Percentiles rank a stretch among this genome's conserved stretches.
Evolutionary conservation across 2,797 vertebrate species (phyloP).

Genomic region (Mormyrus hasselquistii): DNA sequence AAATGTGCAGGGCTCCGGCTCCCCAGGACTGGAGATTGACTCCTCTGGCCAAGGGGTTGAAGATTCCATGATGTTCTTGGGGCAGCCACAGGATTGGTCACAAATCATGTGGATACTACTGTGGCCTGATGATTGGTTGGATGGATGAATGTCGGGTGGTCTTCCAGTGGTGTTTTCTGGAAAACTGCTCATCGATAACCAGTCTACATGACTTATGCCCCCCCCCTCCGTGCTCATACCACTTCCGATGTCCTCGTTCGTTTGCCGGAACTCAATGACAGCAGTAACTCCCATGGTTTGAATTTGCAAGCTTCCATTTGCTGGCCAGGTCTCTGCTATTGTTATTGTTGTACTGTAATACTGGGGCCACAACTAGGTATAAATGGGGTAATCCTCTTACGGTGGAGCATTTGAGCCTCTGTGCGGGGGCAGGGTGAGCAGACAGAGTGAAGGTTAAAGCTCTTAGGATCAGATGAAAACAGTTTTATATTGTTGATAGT

Average conservation of each 20-base stretch:
- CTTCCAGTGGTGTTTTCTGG: background rate
- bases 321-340: background rate
- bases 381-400: constrained; percentile 36
- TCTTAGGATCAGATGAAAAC: background rate
- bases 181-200: background rate
- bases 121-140: background rate
- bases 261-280: background rate
- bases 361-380: background rate
- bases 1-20: background rate
- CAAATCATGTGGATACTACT: background rate
- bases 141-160: background rate
- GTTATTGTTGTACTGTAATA: background rate
- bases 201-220: background rate
- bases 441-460: background rate
- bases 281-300: background rate
- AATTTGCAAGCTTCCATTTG: background rate
- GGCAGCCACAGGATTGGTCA: background rate
- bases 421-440: constrained; percentile 32
- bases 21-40: background rate
- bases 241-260: background rate
- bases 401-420: constrained; percentile 26
- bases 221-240: background rate
- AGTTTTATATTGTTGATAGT: background rate
- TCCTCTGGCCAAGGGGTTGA: background rate
- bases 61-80: background rate